Conservation (phyloP, 2,797 vertebrate genomes). For the Lindbergichthys nudifrons region DNA sequence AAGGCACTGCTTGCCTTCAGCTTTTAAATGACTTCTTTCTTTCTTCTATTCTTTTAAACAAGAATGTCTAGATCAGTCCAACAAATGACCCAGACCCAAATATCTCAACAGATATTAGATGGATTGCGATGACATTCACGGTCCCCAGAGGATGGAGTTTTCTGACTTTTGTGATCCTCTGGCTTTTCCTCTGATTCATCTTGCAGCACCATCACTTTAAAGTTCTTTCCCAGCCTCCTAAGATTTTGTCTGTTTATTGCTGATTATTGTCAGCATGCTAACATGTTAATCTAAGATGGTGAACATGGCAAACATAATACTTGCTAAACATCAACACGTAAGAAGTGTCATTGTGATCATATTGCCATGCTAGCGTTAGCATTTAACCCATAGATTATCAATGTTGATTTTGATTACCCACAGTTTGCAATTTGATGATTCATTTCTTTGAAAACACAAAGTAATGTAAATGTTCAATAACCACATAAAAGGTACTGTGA, state of each 20-base stretch:
- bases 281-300: not conserved
- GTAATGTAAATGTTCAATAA: conserved; percentile 20
- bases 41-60: not conserved
- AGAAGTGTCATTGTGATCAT: not conserved
- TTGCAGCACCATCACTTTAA: not conserved
- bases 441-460: not conserved
- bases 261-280: conserved; percentile 4
- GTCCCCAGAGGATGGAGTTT: not conserved
- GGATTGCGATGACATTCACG: not conserved
- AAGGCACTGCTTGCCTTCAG: not conserved
- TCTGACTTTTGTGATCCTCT: not conserved
- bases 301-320: not conserved
- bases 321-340: not conserved
- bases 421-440: conserved; percentile 5
- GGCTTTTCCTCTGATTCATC: not conserved
- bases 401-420: not conserved
- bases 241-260: not conserved
- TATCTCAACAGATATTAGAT: not conserved
- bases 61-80: not conserved
- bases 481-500: conserved; percentile 14
- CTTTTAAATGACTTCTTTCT: not conserved
- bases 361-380: not conserved
- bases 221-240: not conserved
- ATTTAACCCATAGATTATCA: not conserved
- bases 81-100: not conserved